phyloP scores from a whole-genome alignment of 2,888 invertebrate species.

The Temnothorax rugatulus region DNA sequence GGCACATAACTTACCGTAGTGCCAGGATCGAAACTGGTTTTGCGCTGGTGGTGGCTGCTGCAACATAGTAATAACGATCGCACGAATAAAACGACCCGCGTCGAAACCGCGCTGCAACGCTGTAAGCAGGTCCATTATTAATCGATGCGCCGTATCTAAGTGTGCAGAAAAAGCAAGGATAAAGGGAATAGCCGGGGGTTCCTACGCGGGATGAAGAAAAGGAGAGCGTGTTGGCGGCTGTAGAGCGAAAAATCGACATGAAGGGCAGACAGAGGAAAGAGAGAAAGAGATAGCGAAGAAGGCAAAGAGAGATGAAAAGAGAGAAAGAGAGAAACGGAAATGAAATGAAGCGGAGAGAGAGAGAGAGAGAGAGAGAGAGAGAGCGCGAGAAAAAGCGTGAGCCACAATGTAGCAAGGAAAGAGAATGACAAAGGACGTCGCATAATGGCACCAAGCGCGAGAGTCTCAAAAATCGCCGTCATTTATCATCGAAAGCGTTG shows the following conservation, averaged over 20 bases:
- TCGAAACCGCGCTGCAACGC: slow-evolving; percentile 49
- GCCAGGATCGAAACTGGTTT: slow-evolving; percentile 56
- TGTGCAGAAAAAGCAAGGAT: slow-evolving; percentile 31
- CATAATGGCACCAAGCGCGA: slow-evolving; percentile 23
- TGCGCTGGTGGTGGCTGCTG: slow-evolving; percentile 42
- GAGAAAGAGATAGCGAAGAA: not conserved
- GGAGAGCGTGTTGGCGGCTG: slow-evolving; percentile 29
- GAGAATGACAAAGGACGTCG: slow-evolving; percentile 8
- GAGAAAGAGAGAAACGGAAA: not conserved
- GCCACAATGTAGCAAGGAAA: not conserved
- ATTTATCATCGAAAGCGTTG: slow-evolving; percentile 40
- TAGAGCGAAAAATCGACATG: slow-evolving; percentile 46
- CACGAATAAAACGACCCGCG: slow-evolving; percentile 53
- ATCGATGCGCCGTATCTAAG: slow-evolving; percentile 51
- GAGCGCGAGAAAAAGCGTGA: not conserved
- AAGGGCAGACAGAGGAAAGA: slow-evolving; percentile 19
- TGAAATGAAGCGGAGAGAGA: too few relatives aligned
- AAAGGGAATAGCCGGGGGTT: slow-evolving; percentile 36
- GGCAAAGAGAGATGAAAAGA: not conserved
- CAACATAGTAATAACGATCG: slow-evolving; percentile 58
- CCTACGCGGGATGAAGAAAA: slow-evolving; percentile 19
- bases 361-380: not conserved
- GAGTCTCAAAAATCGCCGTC: slow-evolving; percentile 18
- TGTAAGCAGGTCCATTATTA: slow-evolving; percentile 55
- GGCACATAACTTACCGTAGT: slow-evolving; percentile 44